Evolutionary conservation across 2,888 invertebrate genomes (phyloP), one percentile per base, ranked within the genome.

Genomic region (Andrena praecox): DNA sequence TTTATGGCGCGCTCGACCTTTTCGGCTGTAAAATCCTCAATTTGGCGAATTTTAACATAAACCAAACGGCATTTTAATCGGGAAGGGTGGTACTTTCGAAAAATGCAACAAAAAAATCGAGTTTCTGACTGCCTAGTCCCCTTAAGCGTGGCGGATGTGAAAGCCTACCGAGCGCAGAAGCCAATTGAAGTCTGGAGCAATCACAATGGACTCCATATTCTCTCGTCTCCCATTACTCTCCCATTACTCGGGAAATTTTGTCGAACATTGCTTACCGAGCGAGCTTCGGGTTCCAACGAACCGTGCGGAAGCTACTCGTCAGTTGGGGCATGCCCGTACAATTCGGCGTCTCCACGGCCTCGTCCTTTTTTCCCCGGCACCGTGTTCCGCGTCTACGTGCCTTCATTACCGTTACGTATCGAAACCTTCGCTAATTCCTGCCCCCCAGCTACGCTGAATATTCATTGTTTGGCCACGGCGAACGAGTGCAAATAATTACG

Each of bases 401-500:
- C 62, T 75, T 75, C 82, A 82, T 82, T 82, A 82, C 60, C 66
- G 66, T 70, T 67, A 67, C 24, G 33, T 67, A 75, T 80, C 74
- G 70, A 29, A 69, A 35, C 48, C 59, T 66, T 63, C 59, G 70
- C 42, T 62, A 68, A 82, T 56, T 56, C 71, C 72, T 75, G 66
- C 16, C 56, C 56, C 20, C 60, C 67, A 27, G 35, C 20, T 8
- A 2, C 52, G 56, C 24, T 77, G 82, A 64, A 77, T 71, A 82
- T 81, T 82, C 70, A 82, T 81, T 82, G 82, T 80, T 54, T 24
- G 42, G 42, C 63, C 6, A 56, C 62, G 35, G 5, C 52, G 56
- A 16, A 72, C 48, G 42, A 56, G 77, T 56, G 82, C 59, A 82
- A 76, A 82, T 82, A 82, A 81, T 77, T 69, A 71, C 62, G 31